Conservation (phyloP, 2,888 invertebrate genomes). For the Biston betularia region DNA sequence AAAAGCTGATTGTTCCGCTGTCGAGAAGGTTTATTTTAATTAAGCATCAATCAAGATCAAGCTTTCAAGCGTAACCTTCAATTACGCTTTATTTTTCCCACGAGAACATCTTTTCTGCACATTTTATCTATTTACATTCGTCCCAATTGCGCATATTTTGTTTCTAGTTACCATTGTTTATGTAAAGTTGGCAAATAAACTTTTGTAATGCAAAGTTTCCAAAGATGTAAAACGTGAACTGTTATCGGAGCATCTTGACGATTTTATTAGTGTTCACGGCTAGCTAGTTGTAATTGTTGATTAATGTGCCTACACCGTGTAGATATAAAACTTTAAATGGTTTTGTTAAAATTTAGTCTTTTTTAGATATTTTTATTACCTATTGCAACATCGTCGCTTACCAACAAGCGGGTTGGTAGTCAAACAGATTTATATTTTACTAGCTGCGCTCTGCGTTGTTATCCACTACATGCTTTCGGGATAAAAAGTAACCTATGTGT, state of each 20-base stretch:
- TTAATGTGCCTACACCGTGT: slow-evolving; percentile 52
- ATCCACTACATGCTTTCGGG: too few relatives aligned
- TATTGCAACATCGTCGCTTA: too few relatives aligned
- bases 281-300: slow-evolving; percentile 51
- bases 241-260: slow-evolving; percentile 70
- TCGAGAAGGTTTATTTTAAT: slow-evolving; percentile 50
- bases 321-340: slow-evolving; percentile 47
- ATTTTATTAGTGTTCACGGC: slow-evolving; percentile 66
- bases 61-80: slow-evolving; percentile 65
- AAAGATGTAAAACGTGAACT: slow-evolving; percentile 54
- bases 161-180: slow-evolving; percentile 71
- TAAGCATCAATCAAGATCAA: slow-evolving; percentile 60
- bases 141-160: slow-evolving; percentile 55
- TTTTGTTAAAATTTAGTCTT: slow-evolving; percentile 44
- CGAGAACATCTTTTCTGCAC: slow-evolving; percentile 62
- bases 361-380: slow-evolving; percentile 1
- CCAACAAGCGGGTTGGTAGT: too few relatives aligned
- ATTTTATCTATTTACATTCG: slow-evolving; percentile 55
- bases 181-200: slow-evolving; percentile 58
- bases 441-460: too few relatives aligned
- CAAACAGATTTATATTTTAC: too few relatives aligned
- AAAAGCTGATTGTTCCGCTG: slow-evolving; percentile 33
- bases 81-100: slow-evolving; percentile 63
- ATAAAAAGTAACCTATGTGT: too few relatives aligned
- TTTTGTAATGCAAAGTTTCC: slow-evolving; percentile 67